Evolutionary conservation across 2,797 vertebrate species (phyloP), one percentile per base, ranked within the genome.

Genomic region (Nannoperca obscura): DNA sequence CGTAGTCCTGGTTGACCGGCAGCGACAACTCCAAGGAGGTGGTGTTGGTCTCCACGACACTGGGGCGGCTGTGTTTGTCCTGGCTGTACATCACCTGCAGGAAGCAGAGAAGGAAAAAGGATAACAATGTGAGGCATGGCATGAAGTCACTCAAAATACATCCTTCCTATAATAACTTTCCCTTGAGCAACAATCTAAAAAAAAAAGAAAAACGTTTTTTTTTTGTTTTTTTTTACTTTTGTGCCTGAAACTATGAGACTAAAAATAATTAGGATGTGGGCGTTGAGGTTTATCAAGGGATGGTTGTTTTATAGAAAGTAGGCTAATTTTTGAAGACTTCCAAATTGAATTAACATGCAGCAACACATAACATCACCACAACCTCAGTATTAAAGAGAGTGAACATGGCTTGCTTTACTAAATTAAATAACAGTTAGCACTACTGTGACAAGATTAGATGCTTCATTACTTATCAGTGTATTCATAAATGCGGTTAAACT

Each of bases 11-110:
- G 12, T 99, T 95, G 30, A 96, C 93, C 0, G 98, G 98, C 88
- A 99, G 89, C 0, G 97, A 96, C 70, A 99, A 93, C 94, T 99
- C 98, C 90, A 99, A 95, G 0, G 97, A 98, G n/a, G 97, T 99
- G 85, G 90, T 96, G 24, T 98, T 99, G 2, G 98, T 99, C 91
- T 99, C 96, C 54, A 99, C 97, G 63, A 99, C 94, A 0, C 96
- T 97, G 0, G 96, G 95, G 34, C 90, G 96, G 86, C 96, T 95
- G 87, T 98, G 96, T 86, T 95, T 95, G 95, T 95, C 97, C 95
- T 97, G 97, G 87, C 96, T 95, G 93, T 98, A 99, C 89, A 97
- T 89, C 81, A 99, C 98, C 98, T 99, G 86, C 53, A 77, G 78
- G 57, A 60, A 76, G 61, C 59, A 20, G 42, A 71, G 57, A 74